Evolutionary conservation across 1,140 invertebrate genomes (phyloP).

Genomic region (Bombus haemorrhoidalis): DNA sequence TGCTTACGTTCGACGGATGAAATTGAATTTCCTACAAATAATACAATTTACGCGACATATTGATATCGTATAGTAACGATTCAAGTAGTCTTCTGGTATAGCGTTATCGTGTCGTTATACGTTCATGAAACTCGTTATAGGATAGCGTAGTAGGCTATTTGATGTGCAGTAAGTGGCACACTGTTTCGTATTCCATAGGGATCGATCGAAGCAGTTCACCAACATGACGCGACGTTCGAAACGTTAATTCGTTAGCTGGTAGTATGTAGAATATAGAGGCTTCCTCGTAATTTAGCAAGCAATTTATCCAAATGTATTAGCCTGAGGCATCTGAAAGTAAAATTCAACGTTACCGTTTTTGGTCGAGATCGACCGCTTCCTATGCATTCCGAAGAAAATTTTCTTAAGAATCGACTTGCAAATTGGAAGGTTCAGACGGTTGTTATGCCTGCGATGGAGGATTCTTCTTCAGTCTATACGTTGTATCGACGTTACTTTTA

Average conservation of each 20-base stretch:
- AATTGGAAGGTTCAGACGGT: not conserved
- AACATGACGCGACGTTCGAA: constrained; percentile 5
- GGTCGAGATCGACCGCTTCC: not conserved
- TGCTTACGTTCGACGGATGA: not conserved
- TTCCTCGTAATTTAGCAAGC: constrained; percentile 30
- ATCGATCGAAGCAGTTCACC: constrained; percentile 16
- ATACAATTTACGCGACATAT: not conserved
- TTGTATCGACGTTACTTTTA: not conserved
- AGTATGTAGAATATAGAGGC: not conserved
- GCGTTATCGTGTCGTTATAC: not conserved
- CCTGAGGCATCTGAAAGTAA: constrained; percentile 16
- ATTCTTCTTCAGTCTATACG: not conserved
- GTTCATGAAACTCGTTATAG: not conserved
- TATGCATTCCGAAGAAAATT: constrained; percentile 1
- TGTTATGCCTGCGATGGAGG: not conserved
- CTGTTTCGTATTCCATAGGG: constrained; percentile 19
- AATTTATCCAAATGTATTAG: constrained; percentile 18
- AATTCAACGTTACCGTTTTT: constrained; percentile 21
- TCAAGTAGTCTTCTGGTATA: not conserved
- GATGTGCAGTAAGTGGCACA: not conserved
- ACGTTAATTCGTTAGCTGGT: constrained; percentile 38
- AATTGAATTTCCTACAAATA: not conserved
- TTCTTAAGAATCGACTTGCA: constrained; percentile 11
- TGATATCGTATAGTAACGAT: not conserved
- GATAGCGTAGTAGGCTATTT: not conserved